A percentile compares a stretch with the other conserved stretches of the same genome.
Conservation (phyloP, 2,888 invertebrate genomes). For the Scaptomyza polygonia region DNA sequence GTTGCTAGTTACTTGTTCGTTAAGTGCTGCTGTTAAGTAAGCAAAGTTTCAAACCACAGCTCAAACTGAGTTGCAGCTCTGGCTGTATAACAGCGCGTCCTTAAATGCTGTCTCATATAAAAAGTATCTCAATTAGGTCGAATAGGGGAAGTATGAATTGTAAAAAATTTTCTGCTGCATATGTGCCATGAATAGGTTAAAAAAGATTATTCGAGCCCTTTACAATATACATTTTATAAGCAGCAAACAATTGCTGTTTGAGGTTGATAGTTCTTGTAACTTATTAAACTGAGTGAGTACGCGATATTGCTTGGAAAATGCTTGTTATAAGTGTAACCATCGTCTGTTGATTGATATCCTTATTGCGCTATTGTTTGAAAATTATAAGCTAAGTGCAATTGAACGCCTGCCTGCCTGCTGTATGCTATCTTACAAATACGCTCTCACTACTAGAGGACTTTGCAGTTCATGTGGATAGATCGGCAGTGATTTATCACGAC, state of each 20-base stretch:
- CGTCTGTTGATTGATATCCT: slow-evolving; percentile 51
- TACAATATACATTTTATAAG: neutral
- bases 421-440: slow-evolving; percentile 51
- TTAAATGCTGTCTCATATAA: neutral
- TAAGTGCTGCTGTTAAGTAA: neutral
- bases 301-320: neutral
- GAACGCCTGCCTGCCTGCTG: slow-evolving; percentile 34
- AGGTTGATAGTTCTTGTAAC: neutral
- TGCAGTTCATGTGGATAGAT: slow-evolving; percentile 21
- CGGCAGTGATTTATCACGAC: slow-evolving; percentile 65
- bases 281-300: slow-evolving; percentile 1
- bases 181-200: neutral
- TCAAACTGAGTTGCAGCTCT: slow-evolving; percentile 3
- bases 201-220: slow-evolving; percentile 4
- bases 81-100: slow-evolving; percentile 20
- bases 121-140: slow-evolving; percentile 22
- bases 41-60: slow-evolving; percentile 6
- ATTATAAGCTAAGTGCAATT: slow-evolving; percentile 62
- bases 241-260: neutral
- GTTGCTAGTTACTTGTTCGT: slow-evolving; percentile 1
- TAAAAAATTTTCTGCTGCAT: neutral
- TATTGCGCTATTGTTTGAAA: slow-evolving; percentile 27
- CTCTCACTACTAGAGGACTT: slow-evolving; percentile 39
- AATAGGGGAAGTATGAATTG: slow-evolving; percentile 9
- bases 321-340: neutral